These are phyloP conservation scores for Salarias fasciatus DNA, from an alignment of 2,797 vertebrate genomes.

Conservation along the genomic window DNA sequence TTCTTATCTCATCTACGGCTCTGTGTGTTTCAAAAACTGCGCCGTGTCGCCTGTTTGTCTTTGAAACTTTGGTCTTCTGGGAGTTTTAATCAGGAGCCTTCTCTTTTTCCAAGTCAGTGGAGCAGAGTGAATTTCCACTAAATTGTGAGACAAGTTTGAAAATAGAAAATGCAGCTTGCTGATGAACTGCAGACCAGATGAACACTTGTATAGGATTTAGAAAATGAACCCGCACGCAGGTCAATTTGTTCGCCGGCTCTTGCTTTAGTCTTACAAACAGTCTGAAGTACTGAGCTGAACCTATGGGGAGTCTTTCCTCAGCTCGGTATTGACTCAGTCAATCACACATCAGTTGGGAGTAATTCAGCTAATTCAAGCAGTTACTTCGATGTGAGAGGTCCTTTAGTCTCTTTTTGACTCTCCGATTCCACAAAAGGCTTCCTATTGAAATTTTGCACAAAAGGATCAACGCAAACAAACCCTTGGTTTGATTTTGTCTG, in stretches of 20 bases:
- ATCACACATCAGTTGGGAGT: background rate
- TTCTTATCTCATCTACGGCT: too few species aligned
- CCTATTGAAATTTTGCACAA: background rate
- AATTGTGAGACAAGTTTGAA: constrained; percentile 2
- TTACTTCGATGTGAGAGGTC: background rate
- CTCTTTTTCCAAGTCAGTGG: too few species aligned
- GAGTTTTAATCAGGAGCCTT: too few species aligned
- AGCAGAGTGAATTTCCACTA: too few species aligned
- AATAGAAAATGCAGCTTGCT: background rate
- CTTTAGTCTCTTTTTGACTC: background rate
- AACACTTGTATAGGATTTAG: background rate
- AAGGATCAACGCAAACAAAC: background rate
- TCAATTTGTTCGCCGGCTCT: background rate
- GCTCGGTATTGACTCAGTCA: background rate
- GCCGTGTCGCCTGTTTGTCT: too few species aligned
- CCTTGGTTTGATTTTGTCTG: background rate
- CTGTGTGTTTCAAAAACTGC: too few species aligned
- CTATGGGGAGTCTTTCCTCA: background rate
- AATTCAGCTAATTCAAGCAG: background rate
- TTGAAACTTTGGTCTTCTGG: too few species aligned
- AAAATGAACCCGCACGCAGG: background rate
- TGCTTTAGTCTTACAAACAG: background rate
- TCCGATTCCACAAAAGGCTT: too few species aligned
- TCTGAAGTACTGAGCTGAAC: background rate
- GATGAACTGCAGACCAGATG: constrained; percentile 9